Percentiles rank a stretch among this genome's conserved stretches.
These are phyloP conservation scores for Heliothis virescens DNA, from an alignment of 1,140 invertebrate species.

Conservation along the genomic window DNA sequence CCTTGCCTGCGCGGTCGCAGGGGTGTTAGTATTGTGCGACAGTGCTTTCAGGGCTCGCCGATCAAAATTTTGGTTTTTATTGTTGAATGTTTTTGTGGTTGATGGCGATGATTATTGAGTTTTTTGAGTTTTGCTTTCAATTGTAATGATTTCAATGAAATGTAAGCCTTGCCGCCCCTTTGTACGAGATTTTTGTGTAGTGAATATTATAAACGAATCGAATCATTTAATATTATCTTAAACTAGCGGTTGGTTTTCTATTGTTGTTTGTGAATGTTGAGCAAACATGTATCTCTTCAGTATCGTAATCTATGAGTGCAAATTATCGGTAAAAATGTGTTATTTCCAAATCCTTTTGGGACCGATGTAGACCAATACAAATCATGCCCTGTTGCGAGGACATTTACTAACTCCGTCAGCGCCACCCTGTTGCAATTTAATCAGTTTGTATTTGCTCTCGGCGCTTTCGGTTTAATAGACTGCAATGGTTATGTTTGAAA, in stretches of 20 bases:
- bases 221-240: constrained; percentile 40
- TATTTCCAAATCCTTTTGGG: constrained; percentile 50
- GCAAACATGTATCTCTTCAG: neutral
- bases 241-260: neutral
- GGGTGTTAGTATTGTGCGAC: constrained; percentile 66
- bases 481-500: constrained; percentile 67
- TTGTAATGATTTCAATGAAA: constrained; percentile 74
- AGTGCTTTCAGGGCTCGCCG: constrained; percentile 59
- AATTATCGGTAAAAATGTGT: constrained; percentile 48
- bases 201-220: constrained; percentile 42
- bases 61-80: constrained; percentile 83
- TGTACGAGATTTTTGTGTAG: constrained; percentile 51
- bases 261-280: constrained; percentile 2
- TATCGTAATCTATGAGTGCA: constrained; percentile 15
- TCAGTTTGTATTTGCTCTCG: constrained; percentile 70
- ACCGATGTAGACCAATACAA: constrained; percentile 49
- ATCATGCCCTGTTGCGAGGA: constrained; percentile 34
- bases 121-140: constrained; percentile 64
- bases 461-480: constrained; percentile 71
- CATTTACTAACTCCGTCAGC: constrained; percentile 54
- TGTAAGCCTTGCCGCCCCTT: constrained; percentile 44
- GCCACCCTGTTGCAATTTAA: constrained; percentile 71
- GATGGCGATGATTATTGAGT: constrained; percentile 80
- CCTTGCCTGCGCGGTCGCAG: constrained; percentile 51
- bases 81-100: constrained; percentile 83